Base-by-base conservation (phyloP, 2,113 vertebrate genomes). In the Trematomus loennbergii region DNA sequence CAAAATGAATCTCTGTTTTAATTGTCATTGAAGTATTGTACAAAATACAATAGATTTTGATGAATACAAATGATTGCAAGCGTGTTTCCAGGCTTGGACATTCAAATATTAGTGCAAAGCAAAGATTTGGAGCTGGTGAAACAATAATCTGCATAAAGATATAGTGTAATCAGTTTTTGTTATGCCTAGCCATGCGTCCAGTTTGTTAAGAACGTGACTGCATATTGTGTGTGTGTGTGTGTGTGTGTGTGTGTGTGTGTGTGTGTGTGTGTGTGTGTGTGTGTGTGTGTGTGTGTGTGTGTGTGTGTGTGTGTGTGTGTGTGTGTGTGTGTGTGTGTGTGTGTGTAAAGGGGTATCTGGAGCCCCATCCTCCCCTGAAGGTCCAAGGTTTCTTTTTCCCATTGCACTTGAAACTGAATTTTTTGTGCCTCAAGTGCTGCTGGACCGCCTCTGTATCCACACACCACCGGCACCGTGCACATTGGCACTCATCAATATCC, bases 371-470 rank as follows among this genome's bases (percentile, higher is more conserved):
- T 77, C 13, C 1, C 82, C 72, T 63, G 57, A 74, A 72, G 20
- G 10, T 83, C 78, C 75, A 60, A 68, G 48, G 83, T 62, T 86
- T 76, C 78, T 79, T 52, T 63, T 76, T 74, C 65, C 70, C n/a
- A 36, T 48, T 4, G 5, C 82, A 81, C 88, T 91, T 66, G 48
- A 90, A 85, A 61, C 57, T 70, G 81, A 91, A 89, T 90, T 86
- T 67, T 82, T 80, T 69, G 18, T 12, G 40, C 45, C 13, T 87
- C 22, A 16, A 92, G 85, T 83, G 84, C 49, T 71, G 49, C 61
- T 43, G 59, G 64, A 72, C 36, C 67, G 12, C 22, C 76, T 86
- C 75, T 72, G 68, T 48, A 22, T 72, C 71, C 48, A 43, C 63
- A 36, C 55, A 57, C 45, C 66, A 62, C 36, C 81, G 48, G 53